Conservation (phyloP, 2,113 vertebrate genomes). For the Hiodon tergisus region DNA sequence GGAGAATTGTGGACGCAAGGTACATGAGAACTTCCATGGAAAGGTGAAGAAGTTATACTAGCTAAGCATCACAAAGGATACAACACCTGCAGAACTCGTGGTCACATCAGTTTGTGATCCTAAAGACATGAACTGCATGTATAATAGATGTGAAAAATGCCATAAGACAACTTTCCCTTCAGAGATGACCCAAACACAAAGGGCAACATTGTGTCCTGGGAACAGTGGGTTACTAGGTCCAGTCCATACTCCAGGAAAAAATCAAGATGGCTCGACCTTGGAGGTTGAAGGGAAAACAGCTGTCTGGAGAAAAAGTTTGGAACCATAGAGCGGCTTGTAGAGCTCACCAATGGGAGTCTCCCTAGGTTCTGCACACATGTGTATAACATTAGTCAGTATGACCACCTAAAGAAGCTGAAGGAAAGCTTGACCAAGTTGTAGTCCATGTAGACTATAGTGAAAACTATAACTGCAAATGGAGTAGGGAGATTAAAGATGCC, state of each 20-base stretch:
- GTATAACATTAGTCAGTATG: neutral
- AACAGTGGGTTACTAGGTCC: neutral
- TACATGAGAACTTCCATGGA: no score
- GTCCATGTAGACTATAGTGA: slow-evolving; percentile 14
- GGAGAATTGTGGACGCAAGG: no score
- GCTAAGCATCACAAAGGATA: no score
- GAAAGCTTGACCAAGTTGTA: neutral
- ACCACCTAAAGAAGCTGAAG: neutral
- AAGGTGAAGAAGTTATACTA: no score
- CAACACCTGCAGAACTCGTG: no score
- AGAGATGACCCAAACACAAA: neutral
- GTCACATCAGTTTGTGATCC: no score
- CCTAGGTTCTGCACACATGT: slow-evolving; percentile 6
- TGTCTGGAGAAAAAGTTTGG: neutral
- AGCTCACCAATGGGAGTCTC: neutral
- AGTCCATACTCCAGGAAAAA: neutral
- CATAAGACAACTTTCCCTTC: neutral
- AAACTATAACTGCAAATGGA: slow-evolving; percentile 12
- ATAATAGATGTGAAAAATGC: neutral
- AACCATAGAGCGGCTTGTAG: neutral
- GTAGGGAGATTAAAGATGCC: neutral
- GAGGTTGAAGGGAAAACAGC: neutral
- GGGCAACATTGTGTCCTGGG: neutral
- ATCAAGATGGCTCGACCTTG: neutral
- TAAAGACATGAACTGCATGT: neutral